Conservation (phyloP, 2,797 vertebrate genomes). For the Scleropages formosus region DNA sequence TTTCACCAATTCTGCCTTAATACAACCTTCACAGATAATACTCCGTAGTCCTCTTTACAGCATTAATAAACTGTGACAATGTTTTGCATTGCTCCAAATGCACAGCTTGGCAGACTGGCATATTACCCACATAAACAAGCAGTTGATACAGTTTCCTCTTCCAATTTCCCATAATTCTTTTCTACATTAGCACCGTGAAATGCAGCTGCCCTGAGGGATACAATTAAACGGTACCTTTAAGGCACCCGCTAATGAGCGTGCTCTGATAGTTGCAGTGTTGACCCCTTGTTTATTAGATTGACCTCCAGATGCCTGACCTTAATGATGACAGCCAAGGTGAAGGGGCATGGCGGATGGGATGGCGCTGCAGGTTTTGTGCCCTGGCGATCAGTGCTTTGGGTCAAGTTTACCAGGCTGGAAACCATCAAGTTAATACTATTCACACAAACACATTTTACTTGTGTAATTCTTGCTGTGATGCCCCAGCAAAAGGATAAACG, state of each 20-base stretch:
- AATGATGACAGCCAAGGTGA: conserved; percentile 67
- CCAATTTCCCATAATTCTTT: conserved; percentile 42
- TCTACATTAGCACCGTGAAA: conserved; percentile 53
- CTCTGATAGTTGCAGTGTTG: conserved; percentile 66
- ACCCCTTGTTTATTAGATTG: conserved; percentile 81
- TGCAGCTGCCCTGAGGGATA: conserved; percentile 62
- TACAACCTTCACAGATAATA: conserved; percentile 27
- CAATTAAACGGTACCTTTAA: conserved; percentile 67
- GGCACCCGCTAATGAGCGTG: conserved; percentile 64
- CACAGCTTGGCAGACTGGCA: conserved; percentile 8
- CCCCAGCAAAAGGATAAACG: conserved; percentile 54
- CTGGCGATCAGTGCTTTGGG: conserved; percentile 66
- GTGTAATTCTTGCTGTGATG: conserved; percentile 63
- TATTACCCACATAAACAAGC: neutral
- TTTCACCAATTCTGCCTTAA: conserved; percentile 29
- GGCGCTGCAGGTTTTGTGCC: conserved; percentile 49
- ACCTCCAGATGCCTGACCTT: conserved; percentile 69
- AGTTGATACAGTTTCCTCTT: neutral
- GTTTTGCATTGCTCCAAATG: neutral
- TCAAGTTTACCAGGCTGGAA: conserved; percentile 74
- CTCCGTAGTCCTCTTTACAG: conserved; percentile 7
- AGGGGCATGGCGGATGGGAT: conserved; percentile 33
- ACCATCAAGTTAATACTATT: conserved; percentile 78
- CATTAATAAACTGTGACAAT: conserved; percentile 23
- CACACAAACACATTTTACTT: conserved; percentile 65